Evolutionary conservation across 2,888 invertebrate genomes (phyloP), one percentile per base, ranked within the genome.

Genomic region (Eremobia ochroleuca): DNA sequence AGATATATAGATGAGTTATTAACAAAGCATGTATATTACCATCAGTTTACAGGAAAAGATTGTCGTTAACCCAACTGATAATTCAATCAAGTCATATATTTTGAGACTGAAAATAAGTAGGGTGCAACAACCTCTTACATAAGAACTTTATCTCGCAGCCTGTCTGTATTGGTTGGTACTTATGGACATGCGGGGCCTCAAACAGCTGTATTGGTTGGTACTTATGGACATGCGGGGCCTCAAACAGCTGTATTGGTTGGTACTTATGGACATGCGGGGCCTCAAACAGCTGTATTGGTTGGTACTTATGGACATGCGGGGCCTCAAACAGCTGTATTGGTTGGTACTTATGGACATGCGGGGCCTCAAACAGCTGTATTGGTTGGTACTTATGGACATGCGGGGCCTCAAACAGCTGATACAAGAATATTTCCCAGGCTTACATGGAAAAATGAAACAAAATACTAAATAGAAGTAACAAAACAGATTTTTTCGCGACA

Each of bases 381-480:
- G 31, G 1, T 62, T 28, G 62, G 34, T 46, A 46, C 31, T 37
- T 15, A n/a, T 73, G 18, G 34, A 52, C 18, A 59, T 34, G 31
- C 59, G 40, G 37, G 25, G 0, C 6, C 21, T 25, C 21, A 65
- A 70, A 58, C 81, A 83, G 79, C 87, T 88, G 87, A 78, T 58
- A 43, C 55, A 4, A 15, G 15, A 13, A 46, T 28, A 66, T 73
- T 84, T 88, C 89, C 73, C 89, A 87, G 66, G 87, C 75, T 37
- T 18, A 58, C 68, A 77, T 76, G 70, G 79, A 82, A 87, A 81
- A 82, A 55, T 82, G 81, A 74, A 85, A 88, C 76, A 77, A 85
- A 88, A 87, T 79, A 85, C 34, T 15, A 61, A 37, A 59, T 65
- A 70, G 59, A 78, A 28, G 13, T 70, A 83, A 79, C 73, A 85